Conservation (phyloP, 2,797 vertebrate genomes). For the Bryconaethiops microstoma region DNA sequence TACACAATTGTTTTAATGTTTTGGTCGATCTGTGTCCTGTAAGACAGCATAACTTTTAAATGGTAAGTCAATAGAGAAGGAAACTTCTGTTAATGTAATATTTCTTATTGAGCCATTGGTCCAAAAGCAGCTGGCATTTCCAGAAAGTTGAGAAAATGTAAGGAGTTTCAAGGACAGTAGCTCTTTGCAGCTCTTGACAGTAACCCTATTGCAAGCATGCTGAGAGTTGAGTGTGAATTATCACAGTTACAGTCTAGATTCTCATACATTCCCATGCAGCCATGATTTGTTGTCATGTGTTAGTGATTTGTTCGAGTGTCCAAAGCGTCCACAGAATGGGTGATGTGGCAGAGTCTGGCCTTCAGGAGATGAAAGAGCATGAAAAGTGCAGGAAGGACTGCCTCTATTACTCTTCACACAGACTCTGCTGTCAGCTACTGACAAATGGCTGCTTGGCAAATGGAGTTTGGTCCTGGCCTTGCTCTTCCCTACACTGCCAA, state of each 20-base stretch:
- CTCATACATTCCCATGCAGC: not conserved
- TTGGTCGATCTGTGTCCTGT: too few relatives aligned
- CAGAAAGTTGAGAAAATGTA: too few relatives aligned
- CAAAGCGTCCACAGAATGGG: not conserved
- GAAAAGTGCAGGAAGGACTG: conserved; percentile 27
- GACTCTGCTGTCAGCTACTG: conserved; percentile 27
- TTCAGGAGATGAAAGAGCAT: conserved; percentile 26
- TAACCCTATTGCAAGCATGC: not conserved
- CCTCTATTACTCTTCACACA: conserved; percentile 21
- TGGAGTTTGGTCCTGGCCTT: conserved; percentile 31
- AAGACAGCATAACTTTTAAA: too few relatives aligned
- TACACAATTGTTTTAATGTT: too few relatives aligned
- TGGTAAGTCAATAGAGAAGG: too few relatives aligned
- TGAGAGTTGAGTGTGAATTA: not conserved
- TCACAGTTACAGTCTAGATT: not conserved
- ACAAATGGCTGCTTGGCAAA: conserved; percentile 39
- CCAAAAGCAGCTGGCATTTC: too few relatives aligned
- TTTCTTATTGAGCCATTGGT: too few relatives aligned
- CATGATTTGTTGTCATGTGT: not conserved
- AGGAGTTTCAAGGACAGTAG: too few relatives aligned
- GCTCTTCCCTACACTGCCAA: conserved; percentile 28
- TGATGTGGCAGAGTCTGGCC: not conserved
- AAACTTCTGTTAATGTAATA: too few relatives aligned
- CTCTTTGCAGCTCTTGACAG: too few relatives aligned
- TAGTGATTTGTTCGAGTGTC: conserved; percentile 25